Conservation (phyloP, 2,113 vertebrate genomes). For the Tor tambroides region DNA sequence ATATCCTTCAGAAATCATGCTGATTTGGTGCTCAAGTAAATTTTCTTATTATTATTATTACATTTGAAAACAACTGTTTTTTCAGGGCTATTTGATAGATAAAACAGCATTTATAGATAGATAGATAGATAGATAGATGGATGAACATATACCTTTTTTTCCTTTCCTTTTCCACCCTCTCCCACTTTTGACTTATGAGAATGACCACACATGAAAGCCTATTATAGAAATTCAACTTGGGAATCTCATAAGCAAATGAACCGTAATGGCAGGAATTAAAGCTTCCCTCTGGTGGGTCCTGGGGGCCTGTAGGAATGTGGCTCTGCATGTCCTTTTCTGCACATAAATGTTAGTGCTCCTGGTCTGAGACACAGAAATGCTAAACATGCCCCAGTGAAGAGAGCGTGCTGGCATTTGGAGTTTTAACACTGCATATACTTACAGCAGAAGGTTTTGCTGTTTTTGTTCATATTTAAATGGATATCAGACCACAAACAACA, state of each 20-base stretch:
- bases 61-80: no score
- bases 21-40: no score
- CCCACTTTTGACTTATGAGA: constrained; percentile 84
- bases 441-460: not conserved
- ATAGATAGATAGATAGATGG: not conserved
- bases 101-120: no score
- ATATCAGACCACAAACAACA: not conserved
- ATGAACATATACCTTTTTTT: not conserved
- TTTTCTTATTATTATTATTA: no score
- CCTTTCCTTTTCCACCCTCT: constrained; percentile 42
- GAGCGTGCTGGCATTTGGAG: constrained; percentile 73
- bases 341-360: constrained; percentile 74
- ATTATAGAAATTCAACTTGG: constrained; percentile 84
- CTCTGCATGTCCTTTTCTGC: constrained; percentile 63
- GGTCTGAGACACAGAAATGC: constrained; percentile 72
- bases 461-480: constrained; percentile 16
- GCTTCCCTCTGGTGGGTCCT: constrained; percentile 79
- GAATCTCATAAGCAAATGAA: constrained; percentile 89
- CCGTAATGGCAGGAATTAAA: constrained; percentile 89
- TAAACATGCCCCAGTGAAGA: constrained; percentile 76
- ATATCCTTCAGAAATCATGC: constrained; percentile 17
- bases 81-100: no score
- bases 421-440: constrained; percentile 65
- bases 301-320: constrained; percentile 71
- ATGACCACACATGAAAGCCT: constrained; percentile 90